phyloP scores from a whole-genome alignment of 2,888 invertebrate genomes.

The Volucella zonaria region DNA sequence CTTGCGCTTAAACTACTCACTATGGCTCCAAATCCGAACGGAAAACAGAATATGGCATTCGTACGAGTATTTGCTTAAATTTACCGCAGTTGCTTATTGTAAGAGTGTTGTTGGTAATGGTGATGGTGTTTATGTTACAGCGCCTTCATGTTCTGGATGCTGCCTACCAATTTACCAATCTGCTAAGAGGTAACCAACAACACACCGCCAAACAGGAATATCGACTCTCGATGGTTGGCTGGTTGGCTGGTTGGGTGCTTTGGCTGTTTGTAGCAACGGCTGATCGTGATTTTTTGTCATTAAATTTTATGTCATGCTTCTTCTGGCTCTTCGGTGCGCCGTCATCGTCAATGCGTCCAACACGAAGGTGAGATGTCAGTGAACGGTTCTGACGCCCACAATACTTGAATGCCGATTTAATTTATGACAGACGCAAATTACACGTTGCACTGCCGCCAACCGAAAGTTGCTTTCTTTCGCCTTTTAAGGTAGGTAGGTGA shows the following conservation, averaged over 20 bases:
- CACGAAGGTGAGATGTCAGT: slow-evolving; percentile 73
- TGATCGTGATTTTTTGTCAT: slow-evolving; percentile 72
- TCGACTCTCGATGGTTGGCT: slow-evolving; percentile 45
- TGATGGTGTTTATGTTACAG: slow-evolving; percentile 53
- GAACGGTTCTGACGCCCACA: slow-evolving; percentile 73
- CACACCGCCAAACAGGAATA: slow-evolving; percentile 55
- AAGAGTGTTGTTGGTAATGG: slow-evolving; percentile 5
- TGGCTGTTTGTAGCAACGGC: slow-evolving; percentile 9
- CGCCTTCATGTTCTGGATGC: slow-evolving; percentile 56
- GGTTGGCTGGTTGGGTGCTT: slow-evolving; percentile 6
- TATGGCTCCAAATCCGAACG: slow-evolving; percentile 73
- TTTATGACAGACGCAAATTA: slow-evolving; percentile 73
- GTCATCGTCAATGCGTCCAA: slow-evolving; percentile 42
- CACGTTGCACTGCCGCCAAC: slow-evolving; percentile 56
- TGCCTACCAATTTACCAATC: slow-evolving; percentile 1
- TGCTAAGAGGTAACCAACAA: too few relatives aligned
- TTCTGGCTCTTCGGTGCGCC: slow-evolving; percentile 45
- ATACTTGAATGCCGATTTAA: slow-evolving; percentile 54
- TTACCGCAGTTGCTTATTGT: slow-evolving; percentile 37
- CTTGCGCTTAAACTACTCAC: slow-evolving; percentile 75
- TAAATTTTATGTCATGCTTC: slow-evolving; percentile 73
- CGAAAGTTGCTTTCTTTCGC: slow-evolving; percentile 58
- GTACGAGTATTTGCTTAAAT: slow-evolving; percentile 64
- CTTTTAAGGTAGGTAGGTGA: slow-evolving; percentile 50
- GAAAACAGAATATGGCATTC: slow-evolving; percentile 68